Base-by-base conservation (phyloP, 2,797 vertebrate genomes). In the Platalea minor region DNA sequence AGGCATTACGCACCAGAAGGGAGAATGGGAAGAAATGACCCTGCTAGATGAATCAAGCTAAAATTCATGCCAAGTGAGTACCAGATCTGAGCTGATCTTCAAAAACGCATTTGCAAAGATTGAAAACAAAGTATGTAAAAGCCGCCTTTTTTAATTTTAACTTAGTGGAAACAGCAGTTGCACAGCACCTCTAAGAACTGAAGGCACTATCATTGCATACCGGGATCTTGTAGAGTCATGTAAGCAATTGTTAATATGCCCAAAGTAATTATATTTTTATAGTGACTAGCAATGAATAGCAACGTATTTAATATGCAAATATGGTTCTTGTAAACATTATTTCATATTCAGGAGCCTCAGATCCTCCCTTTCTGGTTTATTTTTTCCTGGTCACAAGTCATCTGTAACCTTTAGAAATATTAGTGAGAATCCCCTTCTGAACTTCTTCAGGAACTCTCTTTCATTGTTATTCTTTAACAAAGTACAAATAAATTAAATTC, bases 21-120 rank as follows among this genome's bases (percentile, higher is more conserved):
- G 74, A 94, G 57, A 94, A 92, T 74, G 64, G 83, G 41, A 93
- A 95, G 56, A 95, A 93, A 57, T 81, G 56, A 93, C 91, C 56
- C 80, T 54, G 45, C 18, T 25, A 87, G 60, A 91, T 53, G 45
- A 95, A 91, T 74, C 14, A 28, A 91, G 77, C 67, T 89, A 60
- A 70, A 95, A 69, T 87, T 76, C 29, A 15, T 82, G 84, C 75
- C 81, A 83, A 64, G n/a, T 95, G 84, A 95, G 75, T 87, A 80
- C 86, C 86, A 92, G 61, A 88, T 89, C 77, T 60, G 59, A 95
- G 60, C 85, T 85, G 88, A 53, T 91, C 63, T 88, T 94, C 75
- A 85, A 69, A 94, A 96, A 77, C 53, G 29, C 41, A 7, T 85
- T 95, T 91, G 45, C 20, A 46, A n/a, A 93, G 51, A 65, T 63